Evolutionary conservation across 2,113 vertebrate species (phyloP), one percentile per base, ranked within the genome.

Genomic region (Chionomys nivalis): DNA sequence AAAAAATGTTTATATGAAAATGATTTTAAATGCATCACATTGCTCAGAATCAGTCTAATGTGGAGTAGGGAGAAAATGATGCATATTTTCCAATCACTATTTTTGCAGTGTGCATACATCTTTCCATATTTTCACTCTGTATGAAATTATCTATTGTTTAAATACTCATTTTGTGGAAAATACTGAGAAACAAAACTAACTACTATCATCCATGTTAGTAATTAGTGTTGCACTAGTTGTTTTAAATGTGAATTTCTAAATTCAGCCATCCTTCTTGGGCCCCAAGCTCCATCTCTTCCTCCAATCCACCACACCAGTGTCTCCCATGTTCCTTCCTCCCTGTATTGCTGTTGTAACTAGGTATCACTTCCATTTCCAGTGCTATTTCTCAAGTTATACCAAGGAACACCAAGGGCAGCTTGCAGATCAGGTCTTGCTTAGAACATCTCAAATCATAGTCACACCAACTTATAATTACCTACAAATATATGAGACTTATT

Each of bases 91-190:
- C 36, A 93, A 89, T 36, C 31, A n/a, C 1, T 17, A 58, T 76
- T 79, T 96, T 26, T 24, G 91, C 75, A 86, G 81, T 75, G 1
- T 94, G 23, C 14, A 0, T 92, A 23, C 24, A 26, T 66, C 33
- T 68, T 63, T 61, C 66, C 42, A 36, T 78, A 52, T 42, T 70
- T 89, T 92, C 47, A 82, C 14, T 72, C 87, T 93, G 7, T 28
- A 26, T 14, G 86, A 72, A 78, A 91, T 6, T 21, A 75, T 33
- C 52, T 68, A 63, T 39, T 58, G 61, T 17, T 79, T 88, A 28
- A 76, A 72, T 58, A 76, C 73, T 79, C 7, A 70, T 39, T 88
- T 90, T 83, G 21, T 76, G 33, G 94, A 93, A 89, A 93, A 23
- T 0, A 78, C 36, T 95, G 47, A 85, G 90, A 63, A 95, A 63